Conservation (phyloP, 2,113 vertebrate species). For the Coturnix japonica region DNA sequence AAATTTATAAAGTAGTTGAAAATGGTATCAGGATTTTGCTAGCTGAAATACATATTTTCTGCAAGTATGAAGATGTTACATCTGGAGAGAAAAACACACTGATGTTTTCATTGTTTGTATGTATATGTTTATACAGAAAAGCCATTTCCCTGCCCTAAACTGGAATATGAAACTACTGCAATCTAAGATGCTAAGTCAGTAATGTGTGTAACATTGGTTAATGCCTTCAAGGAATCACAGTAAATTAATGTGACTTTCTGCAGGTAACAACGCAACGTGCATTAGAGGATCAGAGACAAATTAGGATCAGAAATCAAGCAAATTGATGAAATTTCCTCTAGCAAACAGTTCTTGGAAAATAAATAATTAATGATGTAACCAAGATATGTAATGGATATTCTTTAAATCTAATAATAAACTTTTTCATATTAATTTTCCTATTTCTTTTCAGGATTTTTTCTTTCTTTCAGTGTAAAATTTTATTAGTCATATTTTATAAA, state of each 20-base stretch:
- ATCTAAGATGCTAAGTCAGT: not conserved
- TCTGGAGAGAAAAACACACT: not conserved
- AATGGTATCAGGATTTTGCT: conserved; percentile 24
- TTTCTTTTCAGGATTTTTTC: not conserved
- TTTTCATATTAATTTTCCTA: not conserved
- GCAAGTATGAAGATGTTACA: not conserved
- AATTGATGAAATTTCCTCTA: not conserved
- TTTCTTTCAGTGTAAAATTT: not conserved
- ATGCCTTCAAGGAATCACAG: not conserved
- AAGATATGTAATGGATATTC: not conserved
- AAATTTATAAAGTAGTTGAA: conserved; percentile 15
- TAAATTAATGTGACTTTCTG: not conserved
- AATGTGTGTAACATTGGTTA: not conserved
- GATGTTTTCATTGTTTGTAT: not conserved
- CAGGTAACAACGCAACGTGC: not conserved
- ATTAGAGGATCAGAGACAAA: not conserved
- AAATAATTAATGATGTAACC: not conserved
- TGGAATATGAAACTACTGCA: not conserved
- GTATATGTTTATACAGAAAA: not conserved
- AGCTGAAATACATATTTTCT: conserved; percentile 29
- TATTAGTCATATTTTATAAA: not conserved
- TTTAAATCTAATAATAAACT: not conserved
- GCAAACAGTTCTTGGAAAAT: not conserved
- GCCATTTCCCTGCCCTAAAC: not conserved
- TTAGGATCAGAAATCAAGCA: not conserved